Percentiles rank a stretch among this genome's conserved stretches.
phyloP scores from a whole-genome alignment of 1,140 invertebrate species.

The Trachymyrmex septentrionalis region DNA sequence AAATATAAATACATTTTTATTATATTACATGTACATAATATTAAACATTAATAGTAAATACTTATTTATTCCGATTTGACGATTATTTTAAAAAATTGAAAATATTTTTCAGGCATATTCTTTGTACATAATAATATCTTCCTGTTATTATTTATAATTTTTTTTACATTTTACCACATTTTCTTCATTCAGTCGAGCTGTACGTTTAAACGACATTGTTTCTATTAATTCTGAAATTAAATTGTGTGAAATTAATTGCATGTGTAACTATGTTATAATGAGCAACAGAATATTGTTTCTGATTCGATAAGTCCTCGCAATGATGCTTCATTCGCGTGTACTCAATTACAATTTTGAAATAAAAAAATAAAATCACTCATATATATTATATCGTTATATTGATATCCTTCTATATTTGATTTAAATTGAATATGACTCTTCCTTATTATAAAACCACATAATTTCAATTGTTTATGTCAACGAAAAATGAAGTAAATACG shows the following conservation, averaged over 20 bases:
- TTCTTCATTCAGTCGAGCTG: not conserved
- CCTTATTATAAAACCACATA: conserved; percentile 1
- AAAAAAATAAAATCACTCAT: not conserved
- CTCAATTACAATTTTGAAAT: not conserved
- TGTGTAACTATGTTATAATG: not conserved
- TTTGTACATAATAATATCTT: conserved; percentile 66
- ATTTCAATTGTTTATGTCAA: not conserved
- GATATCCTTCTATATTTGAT: not conserved
- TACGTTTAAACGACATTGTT: conserved; percentile 18
- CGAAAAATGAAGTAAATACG: conserved; percentile 47
- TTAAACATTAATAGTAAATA: conserved; percentile 66
- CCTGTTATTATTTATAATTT: conserved; percentile 81
- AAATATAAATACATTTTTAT: conserved; percentile 80
- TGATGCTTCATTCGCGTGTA: not conserved
- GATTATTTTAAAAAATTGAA: conserved; percentile 73
- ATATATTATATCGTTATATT: not conserved
- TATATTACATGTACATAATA: conserved; percentile 64
- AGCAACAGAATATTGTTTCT: conserved; percentile 13
- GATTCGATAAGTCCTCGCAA: not conserved
- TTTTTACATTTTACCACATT: conserved; percentile 75
- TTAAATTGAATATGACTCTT: conserved; percentile 6
- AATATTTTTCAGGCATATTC: conserved; percentile 72
- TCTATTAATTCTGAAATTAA: conserved; percentile 10
- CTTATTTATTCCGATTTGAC: conserved; percentile 15
- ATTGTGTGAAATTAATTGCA: not conserved